These are phyloP conservation scores for Microplitis deprimator DNA, from an alignment of 2,888 invertebrate genomes.

Conservation along the genomic window DNA sequence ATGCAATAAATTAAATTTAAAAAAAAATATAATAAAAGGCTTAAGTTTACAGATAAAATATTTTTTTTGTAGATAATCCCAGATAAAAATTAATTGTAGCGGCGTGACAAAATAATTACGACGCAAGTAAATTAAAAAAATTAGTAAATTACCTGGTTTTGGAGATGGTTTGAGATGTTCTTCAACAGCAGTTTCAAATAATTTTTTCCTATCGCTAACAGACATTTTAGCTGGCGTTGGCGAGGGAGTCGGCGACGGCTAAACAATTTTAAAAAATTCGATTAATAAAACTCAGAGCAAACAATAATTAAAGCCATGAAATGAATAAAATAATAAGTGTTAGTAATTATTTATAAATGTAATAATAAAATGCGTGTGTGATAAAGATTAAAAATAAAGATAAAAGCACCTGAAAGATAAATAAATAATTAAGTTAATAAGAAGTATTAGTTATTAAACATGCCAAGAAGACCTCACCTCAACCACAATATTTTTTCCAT, in stretches of 20 bases:
- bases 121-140: slow-evolving; percentile 34
- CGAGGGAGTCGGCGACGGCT: slow-evolving; percentile 75
- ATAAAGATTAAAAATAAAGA: slow-evolving; percentile 1
- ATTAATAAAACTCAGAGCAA: background rate
- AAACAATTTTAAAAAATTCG: slow-evolving; percentile 38
- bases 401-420: background rate
- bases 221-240: slow-evolving; percentile 85
- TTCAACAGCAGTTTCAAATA: slow-evolving; percentile 97
- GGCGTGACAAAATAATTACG: too few relatives aligned
- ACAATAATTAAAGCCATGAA: background rate
- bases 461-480: slow-evolving; percentile 67
- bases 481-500: slow-evolving; percentile 60
- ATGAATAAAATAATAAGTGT: slow-evolving; percentile 7
- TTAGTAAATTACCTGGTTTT: slow-evolving; percentile 80
- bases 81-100: too few relatives aligned
- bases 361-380: background rate
- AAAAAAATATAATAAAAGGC: too few relatives aligned
- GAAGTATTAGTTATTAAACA: slow-evolving; percentile 50
- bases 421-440: slow-evolving; percentile 13
- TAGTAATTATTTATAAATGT: background rate
- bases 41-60: too few relatives aligned
- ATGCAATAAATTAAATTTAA: too few relatives aligned
- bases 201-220: slow-evolving; percentile 93
- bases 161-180: slow-evolving; percentile 89
- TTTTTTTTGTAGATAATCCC: too few relatives aligned